Evolutionary conservation across 2,113 vertebrate species (phyloP), one percentile per base, ranked within the genome.

Genomic region (Malurus cyaneus): DNA sequence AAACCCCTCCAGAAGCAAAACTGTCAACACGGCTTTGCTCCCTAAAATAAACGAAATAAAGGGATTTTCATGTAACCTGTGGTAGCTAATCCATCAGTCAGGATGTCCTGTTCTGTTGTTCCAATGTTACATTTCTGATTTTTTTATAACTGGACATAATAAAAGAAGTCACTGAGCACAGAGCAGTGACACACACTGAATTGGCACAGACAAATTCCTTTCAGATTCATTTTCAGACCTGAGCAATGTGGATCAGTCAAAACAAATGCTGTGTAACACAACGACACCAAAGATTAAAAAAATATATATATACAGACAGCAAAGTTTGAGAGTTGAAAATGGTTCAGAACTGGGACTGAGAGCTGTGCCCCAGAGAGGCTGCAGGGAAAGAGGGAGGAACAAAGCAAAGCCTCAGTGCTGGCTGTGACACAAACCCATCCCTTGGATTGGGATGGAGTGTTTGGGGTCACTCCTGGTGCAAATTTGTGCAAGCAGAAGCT

Each of bases 61-160:
- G 3, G 3, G 18, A 52, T 31, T 73, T 20, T 31, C 1, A 0
- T 7, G 6, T 29, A 24, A 57, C 44, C 67, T 18, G 5, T 12
- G 20, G 32, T 2, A 47, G 17, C 7, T 76, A 54, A 85, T 16
- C 6, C n/a, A 53, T 23, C n/a, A n/a, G n/a, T n/a, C 56, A 41
- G 24, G 14, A 23, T 39, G 44, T 16, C 5, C 32, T 42, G 11
- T 36, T 14, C 57, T 69, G 18, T 39, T 87, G 25, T 56, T 69
- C 56, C 57, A 31, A 4, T 69, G 32, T 60, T 41, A n/a, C 3
- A 21, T 44, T 80, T 77, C 80, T 57, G 46, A n/a, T 4, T 39
- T 53, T 61, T 61, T 18, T 41, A 11, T 57, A 32, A 32, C 4
- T n/a, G n/a, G n/a, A n/a, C n/a, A n/a, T n/a, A n/a, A n/a, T n/a